Evolutionary conservation across 2,888 invertebrate species (phyloP).

Genomic region (Chamaedrilus cognettii): DNA sequence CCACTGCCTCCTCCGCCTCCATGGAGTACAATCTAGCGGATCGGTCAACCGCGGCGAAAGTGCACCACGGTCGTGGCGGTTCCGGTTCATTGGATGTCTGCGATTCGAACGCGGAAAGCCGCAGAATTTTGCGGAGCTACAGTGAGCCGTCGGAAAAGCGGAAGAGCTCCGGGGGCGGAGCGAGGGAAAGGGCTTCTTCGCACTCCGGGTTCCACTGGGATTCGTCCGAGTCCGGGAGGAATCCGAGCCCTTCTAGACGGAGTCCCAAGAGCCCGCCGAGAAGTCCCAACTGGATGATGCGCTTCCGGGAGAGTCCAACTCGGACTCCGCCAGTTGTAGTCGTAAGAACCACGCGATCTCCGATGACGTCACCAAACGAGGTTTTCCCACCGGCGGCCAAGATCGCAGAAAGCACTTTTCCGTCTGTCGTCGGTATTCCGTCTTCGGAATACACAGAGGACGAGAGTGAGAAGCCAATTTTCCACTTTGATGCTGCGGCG

Average conservation of each 20-base stretch:
- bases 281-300: slow-evolving; percentile 15
- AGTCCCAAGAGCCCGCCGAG: slow-evolving; percentile 19
- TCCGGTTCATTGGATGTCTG: neutral
- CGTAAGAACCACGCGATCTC: slow-evolving; percentile 3
- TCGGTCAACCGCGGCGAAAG: too few relatives aligned
- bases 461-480: too few relatives aligned
- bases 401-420: neutral
- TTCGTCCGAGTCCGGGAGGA: neutral
- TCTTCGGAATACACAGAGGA: slow-evolving; percentile 9
- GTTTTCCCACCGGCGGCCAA: slow-evolving; percentile 11
- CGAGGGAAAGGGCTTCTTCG: neutral
- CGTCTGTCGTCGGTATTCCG: slow-evolving; percentile 6
- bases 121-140: neutral
- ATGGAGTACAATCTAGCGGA: neutral
- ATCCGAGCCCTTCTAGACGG: slow-evolving; percentile 15
- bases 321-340: slow-evolving; percentile 1
- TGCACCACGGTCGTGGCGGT: neutral
- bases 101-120: neutral
- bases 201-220: slow-evolving; percentile 2
- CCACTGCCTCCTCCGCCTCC: neutral
- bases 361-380: slow-evolving; percentile 13
- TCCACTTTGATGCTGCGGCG: neutral
- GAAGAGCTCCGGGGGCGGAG: neutral
- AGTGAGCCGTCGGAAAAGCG: slow-evolving; percentile 1
- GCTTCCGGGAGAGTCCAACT: slow-evolving; percentile 28